Conservation (phyloP, 2,113 vertebrate genomes). For the Pedetes capensis region DNA sequence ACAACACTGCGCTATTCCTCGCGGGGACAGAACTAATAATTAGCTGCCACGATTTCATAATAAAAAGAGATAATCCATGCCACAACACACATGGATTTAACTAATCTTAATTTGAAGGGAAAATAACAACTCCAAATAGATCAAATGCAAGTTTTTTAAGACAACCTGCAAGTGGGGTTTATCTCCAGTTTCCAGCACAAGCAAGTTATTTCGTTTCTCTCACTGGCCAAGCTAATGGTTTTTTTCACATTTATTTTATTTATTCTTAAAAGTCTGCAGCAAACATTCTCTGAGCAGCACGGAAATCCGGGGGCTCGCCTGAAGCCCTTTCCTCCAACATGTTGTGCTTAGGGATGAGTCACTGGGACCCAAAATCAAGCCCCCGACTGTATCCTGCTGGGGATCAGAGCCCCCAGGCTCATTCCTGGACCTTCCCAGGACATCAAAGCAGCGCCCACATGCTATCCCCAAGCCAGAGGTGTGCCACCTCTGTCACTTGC, state of each 20-base stretch:
- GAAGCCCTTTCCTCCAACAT: slow-evolving; percentile 55
- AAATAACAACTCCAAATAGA: slow-evolving; percentile 87
- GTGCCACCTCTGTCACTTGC: slow-evolving; percentile 30
- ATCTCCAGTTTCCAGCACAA: slow-evolving; percentile 83
- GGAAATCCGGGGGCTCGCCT: slow-evolving; percentile 75
- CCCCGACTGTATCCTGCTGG: accelerated
- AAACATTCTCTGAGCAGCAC: slow-evolving; percentile 66
- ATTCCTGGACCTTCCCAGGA: neutral
- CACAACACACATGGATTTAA: slow-evolving; percentile 84
- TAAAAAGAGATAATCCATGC: slow-evolving; percentile 82
- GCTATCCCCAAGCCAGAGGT: slow-evolving; percentile 38
- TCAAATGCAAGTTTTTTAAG: slow-evolving; percentile 81
- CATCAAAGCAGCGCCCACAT: neutral
- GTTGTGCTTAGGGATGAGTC: slow-evolving; percentile 46
- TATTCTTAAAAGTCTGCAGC: slow-evolving; percentile 79
- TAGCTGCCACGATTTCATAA: slow-evolving; percentile 83
- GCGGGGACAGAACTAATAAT: slow-evolving; percentile 84
- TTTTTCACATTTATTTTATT: slow-evolving; percentile 64
- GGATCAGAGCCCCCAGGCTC: neutral
- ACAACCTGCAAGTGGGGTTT: slow-evolving; percentile 81
- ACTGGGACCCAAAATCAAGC: neutral
- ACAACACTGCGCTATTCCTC: slow-evolving; percentile 71
- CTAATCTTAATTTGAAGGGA: slow-evolving; percentile 86
- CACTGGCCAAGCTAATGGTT: slow-evolving; percentile 65
- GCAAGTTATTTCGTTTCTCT: slow-evolving; percentile 75